Base-by-base conservation (phyloP, 2,888 invertebrate species). In the Epirrita christyi region DNA sequence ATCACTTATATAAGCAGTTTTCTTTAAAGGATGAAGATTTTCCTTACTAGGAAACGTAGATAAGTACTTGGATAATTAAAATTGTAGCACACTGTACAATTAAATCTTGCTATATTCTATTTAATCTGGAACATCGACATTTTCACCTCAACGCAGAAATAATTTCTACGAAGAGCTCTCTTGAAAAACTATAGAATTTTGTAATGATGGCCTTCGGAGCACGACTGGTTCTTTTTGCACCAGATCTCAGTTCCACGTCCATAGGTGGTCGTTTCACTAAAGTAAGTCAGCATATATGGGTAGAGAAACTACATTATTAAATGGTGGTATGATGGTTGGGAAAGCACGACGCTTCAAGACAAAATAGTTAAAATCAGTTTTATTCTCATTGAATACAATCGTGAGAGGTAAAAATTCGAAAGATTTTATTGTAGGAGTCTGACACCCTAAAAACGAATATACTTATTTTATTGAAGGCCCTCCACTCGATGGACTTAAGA, bases 181-280 rank as follows among this genome's bases (percentile, higher is more conserved):
- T 62, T 71, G 75, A 85, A 88, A 86, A 88, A 84, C 80, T 75
- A 75, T 72, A 72, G 84, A 84, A 85, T 86, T 83, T 84, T 75
- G 82, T 88, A 88, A 88, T 83, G 84, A 82, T 76, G 81, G 80
- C 80, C 82, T 84, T 82, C 85, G 80, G 81, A 84, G 81, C 80
- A 76, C 41, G 76, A 81, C 86, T 79, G 80, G 81, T 80, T 82
- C 41, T 55, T 59, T 54, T 86, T 85, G 59, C 61, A 43, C 47
- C 64, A 66, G 76, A 75, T 79, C 80, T 80, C 79, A 76, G 75
- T 75, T 75, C 76, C 68, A 74, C 71, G 64, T 73, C 76, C 75
- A 70, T 70, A 72, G 72, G 69, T 72, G 73, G 73, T 69, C 68
- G 81, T 79, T 78, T 76, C 78, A 73, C 76, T 75, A 76, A 68